A percentile compares a stretch with the other conserved stretches of the same genome.
Conservation (phyloP, 2,797 vertebrate genomes). For the Xiphorhynchus erythropygius region DNA sequence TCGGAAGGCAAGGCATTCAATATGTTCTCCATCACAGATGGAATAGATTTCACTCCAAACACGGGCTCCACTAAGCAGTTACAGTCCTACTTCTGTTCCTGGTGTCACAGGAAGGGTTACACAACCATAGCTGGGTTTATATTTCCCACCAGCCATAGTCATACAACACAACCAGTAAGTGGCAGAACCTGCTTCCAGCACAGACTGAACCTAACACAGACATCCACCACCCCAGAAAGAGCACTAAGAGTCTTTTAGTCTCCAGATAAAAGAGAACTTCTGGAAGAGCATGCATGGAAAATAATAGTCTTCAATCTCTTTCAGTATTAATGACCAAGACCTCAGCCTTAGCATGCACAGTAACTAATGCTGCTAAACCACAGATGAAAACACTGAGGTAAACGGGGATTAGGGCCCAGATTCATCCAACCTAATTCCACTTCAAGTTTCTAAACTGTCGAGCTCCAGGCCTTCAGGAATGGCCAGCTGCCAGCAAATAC, state of each 20-base stretch:
- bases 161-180: neutral
- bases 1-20: neutral
- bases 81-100: neutral
- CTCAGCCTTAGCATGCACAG: neutral
- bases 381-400: neutral
- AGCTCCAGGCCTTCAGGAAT: neutral
- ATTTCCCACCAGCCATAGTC: neutral
- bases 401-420: neutral
- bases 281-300: neutral
- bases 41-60: neutral
- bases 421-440: neutral
- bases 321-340: neutral
- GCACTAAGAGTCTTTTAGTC: neutral
- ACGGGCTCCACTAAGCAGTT: neutral
- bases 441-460: neutral
- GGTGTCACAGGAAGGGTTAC: neutral
- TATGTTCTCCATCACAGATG: neutral
- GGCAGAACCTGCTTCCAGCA: neutral
- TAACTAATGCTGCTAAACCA: neutral
- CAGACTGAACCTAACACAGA: neutral
- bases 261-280: neutral
- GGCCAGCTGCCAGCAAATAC: neutral
- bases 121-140: neutral
- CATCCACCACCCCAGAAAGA: neutral
- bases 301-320: neutral